phyloP scores from a whole-genome alignment of 30 jellyfish, hydroid and myxozoan species.

The Pelagia noctiluca region DNA sequence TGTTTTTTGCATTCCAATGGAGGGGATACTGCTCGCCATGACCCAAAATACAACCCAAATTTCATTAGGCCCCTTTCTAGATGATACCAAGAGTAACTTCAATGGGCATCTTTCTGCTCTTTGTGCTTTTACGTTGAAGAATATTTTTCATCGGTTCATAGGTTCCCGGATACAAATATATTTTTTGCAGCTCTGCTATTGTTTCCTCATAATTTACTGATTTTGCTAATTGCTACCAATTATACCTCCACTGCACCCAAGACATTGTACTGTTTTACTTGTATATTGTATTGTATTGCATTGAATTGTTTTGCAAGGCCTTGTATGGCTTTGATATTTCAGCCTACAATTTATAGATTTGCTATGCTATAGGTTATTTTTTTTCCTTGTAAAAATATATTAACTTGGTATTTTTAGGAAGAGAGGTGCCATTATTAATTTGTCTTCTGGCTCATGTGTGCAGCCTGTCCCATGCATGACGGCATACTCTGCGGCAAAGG shows the following conservation, averaged over 20 bases:
- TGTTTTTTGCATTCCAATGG: no score
- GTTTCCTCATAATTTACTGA: no score
- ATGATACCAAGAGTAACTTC: no score
- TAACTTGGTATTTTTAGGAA: constrained; percentile 19
- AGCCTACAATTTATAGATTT: background rate
- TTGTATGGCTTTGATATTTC: background rate
- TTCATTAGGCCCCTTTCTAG: no score
- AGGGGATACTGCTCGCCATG: no score
- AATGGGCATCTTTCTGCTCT: no score
- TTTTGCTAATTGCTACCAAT: no score
- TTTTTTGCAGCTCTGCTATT: no score
- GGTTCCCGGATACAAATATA: no score
- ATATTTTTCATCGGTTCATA: no score
- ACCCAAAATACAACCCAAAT: no score
- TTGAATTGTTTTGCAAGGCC: background rate
- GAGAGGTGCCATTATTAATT: constrained; percentile 80
- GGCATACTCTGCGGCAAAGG: constrained; percentile 92
- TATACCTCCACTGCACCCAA: background rate
- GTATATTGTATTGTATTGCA: background rate
- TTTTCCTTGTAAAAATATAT: background rate
- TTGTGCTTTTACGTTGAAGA: no score
- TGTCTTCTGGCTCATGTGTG: constrained; percentile 80
- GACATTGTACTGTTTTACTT: background rate
- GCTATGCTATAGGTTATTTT: background rate
- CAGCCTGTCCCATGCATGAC: constrained; percentile 90